Evolutionary conservation across 1,140 invertebrate species (phyloP), one percentile per base, ranked within the genome.

Genomic region (Aphaenogaster floridana): DNA sequence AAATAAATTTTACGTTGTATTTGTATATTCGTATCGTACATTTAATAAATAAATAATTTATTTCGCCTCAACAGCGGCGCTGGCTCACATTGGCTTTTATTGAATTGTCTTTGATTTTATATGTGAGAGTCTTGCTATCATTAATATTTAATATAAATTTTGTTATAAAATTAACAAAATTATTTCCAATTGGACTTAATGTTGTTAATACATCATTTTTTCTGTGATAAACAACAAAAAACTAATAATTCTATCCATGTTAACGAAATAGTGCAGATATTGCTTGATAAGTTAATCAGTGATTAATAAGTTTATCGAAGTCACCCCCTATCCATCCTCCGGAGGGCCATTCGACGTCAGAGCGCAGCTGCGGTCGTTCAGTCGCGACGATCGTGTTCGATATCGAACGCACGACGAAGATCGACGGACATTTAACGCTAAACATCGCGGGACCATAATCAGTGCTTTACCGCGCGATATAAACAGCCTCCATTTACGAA

Each of bases 401-500:
- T n/a, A 4, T 61, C 54, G 48, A 39, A 79, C 50, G 42, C 39
- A 42, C 66, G 69, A 61, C 48, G 36, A n/a, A 59, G 36, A 61
- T 39, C 42, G 13, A 28, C 17, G 48, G 45, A 66, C 17, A 17
- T 50, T 84, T 76, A 74, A 42, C 68, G 68, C 17, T 61, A 74
- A 84, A 84, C 17, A 80, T 34, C 54, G 71, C 42, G 3, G 36
- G 42, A 39, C 80, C 54, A 28, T 84, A 76, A 84, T 84, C 69
- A 54, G 80, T 54, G 45, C 15, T 84, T 84, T 84, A 76, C 66
- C 72, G 54, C 64, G 42, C 21, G 52, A 61, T 69, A 74, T 84
- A 84, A 84, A 84, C 57, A 76, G 48, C 42, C 80, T 9, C 54
- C 69, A 84, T 76, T 84, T 84, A 76, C 48, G 45, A 69, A 50